Percentiles rank a stretch among this genome's conserved stretches.
These are phyloP conservation scores for Corythornis vintsioides DNA, from an alignment of 2,113 vertebrate genomes.

Conservation along the genomic window DNA sequence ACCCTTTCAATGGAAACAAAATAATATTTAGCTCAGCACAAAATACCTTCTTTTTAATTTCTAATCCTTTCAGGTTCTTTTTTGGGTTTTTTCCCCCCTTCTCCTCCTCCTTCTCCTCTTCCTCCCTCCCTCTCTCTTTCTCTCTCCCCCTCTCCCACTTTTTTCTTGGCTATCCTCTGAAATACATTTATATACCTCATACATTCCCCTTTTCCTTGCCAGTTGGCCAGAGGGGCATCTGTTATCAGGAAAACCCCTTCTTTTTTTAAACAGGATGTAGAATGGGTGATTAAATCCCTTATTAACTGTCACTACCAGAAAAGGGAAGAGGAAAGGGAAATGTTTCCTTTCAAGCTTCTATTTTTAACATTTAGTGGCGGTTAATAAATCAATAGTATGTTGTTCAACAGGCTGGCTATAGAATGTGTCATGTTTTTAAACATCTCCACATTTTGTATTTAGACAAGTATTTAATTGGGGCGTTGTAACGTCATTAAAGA, in stretches of 20 bases:
- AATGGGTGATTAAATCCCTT: slow-evolving; percentile 44
- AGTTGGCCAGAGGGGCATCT: slow-evolving; percentile 57
- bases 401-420: neutral
- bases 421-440: neutral
- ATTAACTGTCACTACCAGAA: neutral
- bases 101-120: neutral
- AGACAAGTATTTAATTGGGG: neutral
- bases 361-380: neutral
- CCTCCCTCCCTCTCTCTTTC: neutral
- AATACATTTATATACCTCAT: slow-evolving; percentile 57
- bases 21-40: slow-evolving; percentile 81
- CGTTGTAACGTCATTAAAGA: neutral
- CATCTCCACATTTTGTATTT: neutral
- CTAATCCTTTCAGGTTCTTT: slow-evolving; percentile 73
- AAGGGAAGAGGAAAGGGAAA: slow-evolving; percentile 17
- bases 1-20: slow-evolving; percentile 80
- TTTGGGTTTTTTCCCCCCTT: neutral
- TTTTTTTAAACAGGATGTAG: slow-evolving; percentile 55
- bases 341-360: neutral
- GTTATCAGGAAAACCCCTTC: slow-evolving; percentile 49
- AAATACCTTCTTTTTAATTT: slow-evolving; percentile 75
- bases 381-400: neutral
- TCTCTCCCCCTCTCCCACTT: neutral
- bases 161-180: slow-evolving; percentile 40
- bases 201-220: slow-evolving; percentile 16